phyloP scores from a whole-genome alignment of 2,888 invertebrate species.

The Furcula furcula region DNA sequence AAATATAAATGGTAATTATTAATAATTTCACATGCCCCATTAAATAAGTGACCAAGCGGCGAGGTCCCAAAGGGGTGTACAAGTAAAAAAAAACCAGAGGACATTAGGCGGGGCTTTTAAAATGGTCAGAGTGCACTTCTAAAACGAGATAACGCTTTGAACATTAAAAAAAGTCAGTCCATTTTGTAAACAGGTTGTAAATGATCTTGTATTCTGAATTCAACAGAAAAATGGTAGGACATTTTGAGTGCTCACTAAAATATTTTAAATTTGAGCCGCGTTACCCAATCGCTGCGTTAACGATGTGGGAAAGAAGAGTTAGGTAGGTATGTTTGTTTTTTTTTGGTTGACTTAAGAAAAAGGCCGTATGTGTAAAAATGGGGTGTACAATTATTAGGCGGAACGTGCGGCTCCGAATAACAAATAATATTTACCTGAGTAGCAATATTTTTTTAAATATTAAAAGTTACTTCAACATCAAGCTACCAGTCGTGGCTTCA shows the following conservation, averaged over 20 bases:
- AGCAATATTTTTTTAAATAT: too few species aligned
- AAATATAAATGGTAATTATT: constrained; percentile 42
- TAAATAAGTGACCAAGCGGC: constrained; percentile 43
- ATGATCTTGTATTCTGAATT: constrained; percentile 50
- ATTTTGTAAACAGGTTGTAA: constrained; percentile 74
- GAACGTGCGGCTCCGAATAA: too few species aligned
- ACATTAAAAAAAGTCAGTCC: constrained; percentile 61
- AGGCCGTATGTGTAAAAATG: too few species aligned
- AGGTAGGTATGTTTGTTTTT: too few species aligned
- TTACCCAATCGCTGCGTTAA: constrained; percentile 17
- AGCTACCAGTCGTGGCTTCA: too few species aligned
- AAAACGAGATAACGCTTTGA: constrained; percentile 65
- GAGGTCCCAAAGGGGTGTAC: constrained; percentile 27
- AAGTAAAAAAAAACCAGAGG: constrained; percentile 44
- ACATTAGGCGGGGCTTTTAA: constrained; percentile 56
- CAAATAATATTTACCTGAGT: too few species aligned
- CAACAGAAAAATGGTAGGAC: constrained; percentile 39
- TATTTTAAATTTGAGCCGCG: constrained; percentile 29
- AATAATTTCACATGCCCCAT: constrained; percentile 62
- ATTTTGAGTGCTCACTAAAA: constrained; percentile 38
- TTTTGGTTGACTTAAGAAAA: too few species aligned
- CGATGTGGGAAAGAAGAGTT: background rate
- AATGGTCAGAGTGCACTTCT: constrained; percentile 65
- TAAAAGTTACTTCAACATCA: too few species aligned
- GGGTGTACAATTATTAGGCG: too few species aligned